Evolutionary conservation across 2,888 invertebrate genomes (phyloP).

Genomic region (Trachelus stipa): DNA sequence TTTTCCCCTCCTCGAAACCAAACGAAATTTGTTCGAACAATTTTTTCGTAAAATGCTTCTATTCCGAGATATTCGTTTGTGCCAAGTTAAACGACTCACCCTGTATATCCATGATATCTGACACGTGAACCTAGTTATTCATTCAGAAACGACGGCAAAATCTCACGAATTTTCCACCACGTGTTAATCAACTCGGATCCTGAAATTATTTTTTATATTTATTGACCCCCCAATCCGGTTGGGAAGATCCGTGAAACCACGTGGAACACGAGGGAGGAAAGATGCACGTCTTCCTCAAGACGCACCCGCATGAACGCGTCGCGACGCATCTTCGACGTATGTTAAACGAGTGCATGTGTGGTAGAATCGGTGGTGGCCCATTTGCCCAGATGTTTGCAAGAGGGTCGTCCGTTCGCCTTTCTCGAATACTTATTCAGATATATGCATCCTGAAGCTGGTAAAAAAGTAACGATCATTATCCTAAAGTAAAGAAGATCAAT

Average conservation of each 20-base stretch:
- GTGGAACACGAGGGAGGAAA: background rate
- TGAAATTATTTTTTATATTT: background rate
- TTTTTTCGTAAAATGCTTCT: too few species aligned
- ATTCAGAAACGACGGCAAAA: background rate
- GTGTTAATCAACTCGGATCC: background rate
- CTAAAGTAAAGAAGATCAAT: background rate
- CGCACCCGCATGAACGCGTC: background rate
- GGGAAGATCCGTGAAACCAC: background rate
- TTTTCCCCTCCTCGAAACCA: too few species aligned
- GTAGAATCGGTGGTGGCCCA: background rate
- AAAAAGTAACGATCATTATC: background rate
- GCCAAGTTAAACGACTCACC: too few species aligned
- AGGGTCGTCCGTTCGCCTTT: background rate
- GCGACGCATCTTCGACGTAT: background rate
- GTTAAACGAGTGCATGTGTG: background rate
- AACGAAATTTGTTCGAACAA: too few species aligned
- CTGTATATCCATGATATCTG: too few species aligned
- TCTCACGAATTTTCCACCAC: background rate
- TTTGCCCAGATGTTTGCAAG: conserved; percentile 6
- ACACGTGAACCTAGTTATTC: background rate
- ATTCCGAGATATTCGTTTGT: too few species aligned
- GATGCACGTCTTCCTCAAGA: background rate
- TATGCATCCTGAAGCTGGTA: conserved; percentile 1
- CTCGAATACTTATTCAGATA: background rate
- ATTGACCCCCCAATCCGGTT: background rate